These are phyloP conservation scores for Drosophila arizonae DNA, from an alignment of 1,140 invertebrate species.

Conservation along the genomic window DNA sequence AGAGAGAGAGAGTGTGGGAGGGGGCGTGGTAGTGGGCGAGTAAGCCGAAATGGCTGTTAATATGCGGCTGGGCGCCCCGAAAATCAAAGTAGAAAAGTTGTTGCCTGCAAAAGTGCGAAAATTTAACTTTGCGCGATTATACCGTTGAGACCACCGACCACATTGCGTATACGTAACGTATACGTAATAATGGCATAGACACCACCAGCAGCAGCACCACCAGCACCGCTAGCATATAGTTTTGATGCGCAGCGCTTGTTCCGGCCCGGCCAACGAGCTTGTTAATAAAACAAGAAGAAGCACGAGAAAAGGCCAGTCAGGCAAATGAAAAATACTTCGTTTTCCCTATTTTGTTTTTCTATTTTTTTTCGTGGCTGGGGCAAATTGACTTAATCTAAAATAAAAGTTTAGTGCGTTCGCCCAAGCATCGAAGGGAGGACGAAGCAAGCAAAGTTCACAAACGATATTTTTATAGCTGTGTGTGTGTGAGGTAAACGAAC, in stretches of 20 bases:
- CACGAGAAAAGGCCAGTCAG: slow-evolving; percentile 51
- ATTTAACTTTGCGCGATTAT: slow-evolving; percentile 75
- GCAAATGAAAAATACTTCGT: slow-evolving; percentile 69
- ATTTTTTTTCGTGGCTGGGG: slow-evolving; percentile 30
- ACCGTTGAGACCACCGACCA: slow-evolving; percentile 62
- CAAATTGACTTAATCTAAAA: slow-evolving; percentile 81
- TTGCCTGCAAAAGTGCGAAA: slow-evolving; percentile 59
- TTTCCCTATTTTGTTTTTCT: no score
- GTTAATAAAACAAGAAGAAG: slow-evolving; percentile 55
- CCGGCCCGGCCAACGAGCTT: slow-evolving; percentile 40
- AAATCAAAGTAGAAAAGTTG: slow-evolving; percentile 53
- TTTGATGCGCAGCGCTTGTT: slow-evolving; percentile 50
- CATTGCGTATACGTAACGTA: slow-evolving; percentile 68
- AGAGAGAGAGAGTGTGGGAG: neutral
- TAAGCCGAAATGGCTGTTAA: slow-evolving; percentile 21
- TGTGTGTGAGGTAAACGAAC: slow-evolving; percentile 42
- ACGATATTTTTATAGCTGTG: slow-evolving; percentile 59
- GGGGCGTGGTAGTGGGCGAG: no score
- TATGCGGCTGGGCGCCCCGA: slow-evolving; percentile 44
- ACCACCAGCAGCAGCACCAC: neutral
- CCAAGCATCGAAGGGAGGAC: slow-evolving; percentile 13
- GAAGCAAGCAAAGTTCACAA: slow-evolving; percentile 43
- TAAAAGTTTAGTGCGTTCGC: slow-evolving; percentile 73
- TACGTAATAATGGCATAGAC: slow-evolving; percentile 51
- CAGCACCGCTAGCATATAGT: slow-evolving; percentile 41